These are phyloP conservation scores for Nettapus auritus DNA, from an alignment of 2,113 vertebrate species.

Conservation along the genomic window DNA sequence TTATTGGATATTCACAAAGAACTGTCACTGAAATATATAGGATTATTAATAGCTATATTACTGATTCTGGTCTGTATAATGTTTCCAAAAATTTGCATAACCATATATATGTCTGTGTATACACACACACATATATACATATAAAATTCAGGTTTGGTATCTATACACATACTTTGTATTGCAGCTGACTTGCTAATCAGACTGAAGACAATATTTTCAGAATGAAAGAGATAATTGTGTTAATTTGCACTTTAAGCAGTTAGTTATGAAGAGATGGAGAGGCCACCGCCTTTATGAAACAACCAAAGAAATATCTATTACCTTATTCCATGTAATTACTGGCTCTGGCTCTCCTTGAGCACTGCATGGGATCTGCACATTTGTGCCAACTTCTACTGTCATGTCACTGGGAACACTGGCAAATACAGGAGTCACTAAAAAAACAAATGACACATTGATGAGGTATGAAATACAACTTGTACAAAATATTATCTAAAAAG, in stretches of 20 bases:
- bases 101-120: not conserved
- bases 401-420: slow-evolving; percentile 91
- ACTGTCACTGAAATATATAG: not conserved
- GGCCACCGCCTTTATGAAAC: not conserved
- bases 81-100: not conserved
- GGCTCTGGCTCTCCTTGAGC: slow-evolving; percentile 94
- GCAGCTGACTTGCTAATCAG: not conserved
- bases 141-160: not conserved
- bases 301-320: slow-evolving; percentile 62
- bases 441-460: not conserved
- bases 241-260: not conserved
- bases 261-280: not conserved
- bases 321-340: slow-evolving; percentile 98
- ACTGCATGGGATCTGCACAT: slow-evolving; percentile 93
- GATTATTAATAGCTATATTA: not conserved
- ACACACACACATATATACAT: not conserved
- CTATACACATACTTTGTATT: not conserved
- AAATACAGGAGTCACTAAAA: slow-evolving; percentile 95
- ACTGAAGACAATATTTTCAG: not conserved
- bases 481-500: not conserved
- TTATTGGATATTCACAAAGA: not conserved
- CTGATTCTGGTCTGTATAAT: not conserved
- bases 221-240: not conserved
- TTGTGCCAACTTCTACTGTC: slow-evolving; percentile 93
- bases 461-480: not conserved